Percentiles rank a stretch among this genome's conserved stretches.
Conservation (phyloP, 2,113 vertebrate species). For the Martes martes region DNA sequence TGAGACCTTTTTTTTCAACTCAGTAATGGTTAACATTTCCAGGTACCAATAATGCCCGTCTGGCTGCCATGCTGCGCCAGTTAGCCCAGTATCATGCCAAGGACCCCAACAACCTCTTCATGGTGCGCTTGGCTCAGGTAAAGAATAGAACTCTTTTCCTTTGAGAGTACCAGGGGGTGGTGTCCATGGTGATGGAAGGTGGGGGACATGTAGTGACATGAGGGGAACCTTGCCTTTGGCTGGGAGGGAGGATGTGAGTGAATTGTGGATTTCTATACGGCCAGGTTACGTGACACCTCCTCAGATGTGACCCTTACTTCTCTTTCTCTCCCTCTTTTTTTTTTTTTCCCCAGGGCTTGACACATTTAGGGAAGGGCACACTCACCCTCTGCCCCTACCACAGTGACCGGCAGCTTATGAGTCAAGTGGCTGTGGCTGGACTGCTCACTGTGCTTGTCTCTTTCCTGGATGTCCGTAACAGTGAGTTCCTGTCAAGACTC, state of each 20-base stretch:
- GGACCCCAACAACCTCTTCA: slow-evolving; percentile 99
- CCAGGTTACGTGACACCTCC: not conserved
- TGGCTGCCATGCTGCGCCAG: slow-evolving; percentile 98
- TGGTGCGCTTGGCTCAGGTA: slow-evolving; percentile 98
- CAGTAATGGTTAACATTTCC: slow-evolving; percentile 15
- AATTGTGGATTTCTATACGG: not conserved
- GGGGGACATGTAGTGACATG: not conserved
- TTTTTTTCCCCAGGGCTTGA: slow-evolving; percentile 88
- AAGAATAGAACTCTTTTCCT: not conserved
- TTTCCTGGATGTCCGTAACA: slow-evolving; percentile 98
- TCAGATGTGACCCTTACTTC: not conserved
- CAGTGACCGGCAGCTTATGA: slow-evolving; percentile 99
- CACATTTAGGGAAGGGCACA: slow-evolving; percentile 97
- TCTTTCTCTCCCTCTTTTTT: not conserved
- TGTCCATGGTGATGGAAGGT: not conserved
- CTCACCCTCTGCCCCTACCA: slow-evolving; percentile 99
- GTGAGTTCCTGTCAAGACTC: slow-evolving; percentile 83
- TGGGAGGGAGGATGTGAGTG: not conserved
- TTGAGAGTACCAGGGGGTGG: not conserved
- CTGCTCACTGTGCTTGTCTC: slow-evolving; percentile 96
- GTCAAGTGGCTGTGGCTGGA: slow-evolving; percentile 97
- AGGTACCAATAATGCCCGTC: slow-evolving; percentile 98
- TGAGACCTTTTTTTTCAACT: not conserved
- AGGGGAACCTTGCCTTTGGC: not conserved
- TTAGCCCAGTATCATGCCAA: slow-evolving; percentile 98